Percentiles rank a stretch among this genome's conserved stretches.
Conservation (phyloP, 1,140 invertebrate species). For the Hyles euphorbiae region DNA sequence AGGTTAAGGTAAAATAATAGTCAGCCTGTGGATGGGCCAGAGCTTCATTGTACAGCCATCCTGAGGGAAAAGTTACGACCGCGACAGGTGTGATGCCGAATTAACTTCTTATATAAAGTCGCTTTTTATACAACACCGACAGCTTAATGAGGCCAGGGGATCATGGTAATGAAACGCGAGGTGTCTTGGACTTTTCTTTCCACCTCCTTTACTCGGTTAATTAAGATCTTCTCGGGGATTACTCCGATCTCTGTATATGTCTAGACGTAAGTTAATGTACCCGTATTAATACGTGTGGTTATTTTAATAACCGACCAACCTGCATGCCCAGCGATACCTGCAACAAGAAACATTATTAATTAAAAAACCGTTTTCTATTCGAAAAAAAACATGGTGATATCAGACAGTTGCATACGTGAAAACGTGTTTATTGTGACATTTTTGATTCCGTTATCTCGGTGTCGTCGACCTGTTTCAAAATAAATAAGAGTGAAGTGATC, state of each 20-base stretch:
- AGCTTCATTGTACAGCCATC: constrained; percentile 67
- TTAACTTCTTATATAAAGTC: constrained; percentile 70
- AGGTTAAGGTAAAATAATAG: constrained; percentile 47
- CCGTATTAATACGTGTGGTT: constrained; percentile 19
- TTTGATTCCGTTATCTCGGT: constrained; percentile 29
- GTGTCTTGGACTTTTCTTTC: constrained; percentile 37
- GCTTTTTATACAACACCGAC: constrained; percentile 63
- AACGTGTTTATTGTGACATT: constrained; percentile 28
- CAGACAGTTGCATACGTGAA: background rate
- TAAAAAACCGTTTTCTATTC: constrained; percentile 14
- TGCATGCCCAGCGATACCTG: constrained; percentile 38
- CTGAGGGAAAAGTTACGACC: constrained; percentile 64
- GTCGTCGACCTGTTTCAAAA: constrained; percentile 34
- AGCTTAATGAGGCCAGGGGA: constrained; percentile 54
- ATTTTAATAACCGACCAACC: constrained; percentile 38
- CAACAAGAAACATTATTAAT: constrained; percentile 32
- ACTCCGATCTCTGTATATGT: constrained; percentile 21
- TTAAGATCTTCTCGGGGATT: constrained; percentile 39
- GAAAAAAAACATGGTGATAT: no score
- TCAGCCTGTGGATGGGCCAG: constrained; percentile 38
- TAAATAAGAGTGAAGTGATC: constrained; percentile 23
- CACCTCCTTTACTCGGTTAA: constrained; percentile 36
- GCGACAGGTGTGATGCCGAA: constrained; percentile 70
- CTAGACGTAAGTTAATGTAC: constrained; percentile 15
- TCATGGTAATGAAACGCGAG: constrained; percentile 51